Percentiles rank a stretch among this genome's conserved stretches.
Conservation (phyloP, 1,140 invertebrate species). For the Temnothorax curvispinosus region DNA sequence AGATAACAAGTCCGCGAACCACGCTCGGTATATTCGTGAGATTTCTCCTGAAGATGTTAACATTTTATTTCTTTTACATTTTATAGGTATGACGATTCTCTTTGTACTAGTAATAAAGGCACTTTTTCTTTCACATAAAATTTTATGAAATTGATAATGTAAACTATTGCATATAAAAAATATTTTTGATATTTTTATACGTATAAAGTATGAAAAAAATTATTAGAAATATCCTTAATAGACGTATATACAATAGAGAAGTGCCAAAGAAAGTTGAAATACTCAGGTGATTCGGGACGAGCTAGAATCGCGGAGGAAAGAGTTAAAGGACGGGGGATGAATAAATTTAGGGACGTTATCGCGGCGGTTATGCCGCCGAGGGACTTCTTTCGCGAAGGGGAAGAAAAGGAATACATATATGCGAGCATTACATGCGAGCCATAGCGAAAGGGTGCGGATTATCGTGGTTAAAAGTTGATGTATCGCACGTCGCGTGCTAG, state of each 20-base stretch:
- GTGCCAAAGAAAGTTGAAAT: not conserved
- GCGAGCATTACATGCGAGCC: slow-evolving; percentile 21
- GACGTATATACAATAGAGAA: slow-evolving; percentile 7
- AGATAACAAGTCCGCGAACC: slow-evolving; percentile 61
- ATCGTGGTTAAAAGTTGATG: slow-evolving; percentile 64
- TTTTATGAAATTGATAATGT: not conserved
- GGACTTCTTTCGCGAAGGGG: slow-evolving; percentile 30
- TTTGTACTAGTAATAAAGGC: not conserved
- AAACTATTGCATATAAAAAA: not conserved
- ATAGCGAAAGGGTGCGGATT: slow-evolving; percentile 56
- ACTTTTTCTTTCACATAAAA: not conserved
- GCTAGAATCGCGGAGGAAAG: slow-evolving; percentile 28
- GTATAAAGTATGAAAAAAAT: slow-evolving; percentile 13
- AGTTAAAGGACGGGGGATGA: slow-evolving; percentile 62
- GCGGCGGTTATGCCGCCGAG: slow-evolving; percentile 38
- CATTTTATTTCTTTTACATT: not conserved
- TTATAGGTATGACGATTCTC: not conserved
- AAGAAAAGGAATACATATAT: slow-evolving; percentile 21
- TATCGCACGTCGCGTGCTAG: slow-evolving; percentile 65
- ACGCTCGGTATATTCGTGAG: not conserved
- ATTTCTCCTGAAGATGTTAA: slow-evolving; percentile 52
- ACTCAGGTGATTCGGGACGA: slow-evolving; percentile 21
- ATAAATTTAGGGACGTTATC: slow-evolving; percentile 71
- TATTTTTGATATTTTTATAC: not conserved
- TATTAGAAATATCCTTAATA: slow-evolving; percentile 39